Evolutionary conservation across 2,113 vertebrate species (phyloP).

Genomic region (Poecile atricapillus): DNA sequence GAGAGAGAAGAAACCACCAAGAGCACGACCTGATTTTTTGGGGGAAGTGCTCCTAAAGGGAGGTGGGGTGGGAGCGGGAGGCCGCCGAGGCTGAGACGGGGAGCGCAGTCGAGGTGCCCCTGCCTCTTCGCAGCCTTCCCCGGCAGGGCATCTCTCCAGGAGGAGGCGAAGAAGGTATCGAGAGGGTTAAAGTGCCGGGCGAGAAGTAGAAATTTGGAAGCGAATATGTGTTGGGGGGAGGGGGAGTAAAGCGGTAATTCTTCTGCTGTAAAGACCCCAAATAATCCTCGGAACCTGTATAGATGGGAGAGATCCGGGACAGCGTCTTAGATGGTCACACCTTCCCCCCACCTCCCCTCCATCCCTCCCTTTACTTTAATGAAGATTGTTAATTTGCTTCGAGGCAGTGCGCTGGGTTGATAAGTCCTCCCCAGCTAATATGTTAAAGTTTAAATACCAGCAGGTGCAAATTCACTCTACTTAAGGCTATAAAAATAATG

Average conservation of each 20-base stretch:
- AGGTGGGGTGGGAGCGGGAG: not conserved
- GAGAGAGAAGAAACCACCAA: not conserved
- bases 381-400: conserved; percentile 25
- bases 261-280: not conserved
- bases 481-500: conserved; percentile 25
- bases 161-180: not conserved
- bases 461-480: conserved; percentile 40
- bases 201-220: conserved; percentile 19
- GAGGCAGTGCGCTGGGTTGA: conserved; percentile 1
- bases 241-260: not conserved
- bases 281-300: not conserved
- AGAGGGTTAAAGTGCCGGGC: not conserved
- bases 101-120: not conserved
- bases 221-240: not conserved
- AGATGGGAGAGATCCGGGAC: not conserved
- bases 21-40: not conserved
- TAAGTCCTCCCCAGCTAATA: conserved; percentile 36
- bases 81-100: not conserved
- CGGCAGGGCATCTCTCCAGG: not conserved
- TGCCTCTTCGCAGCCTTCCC: not conserved
- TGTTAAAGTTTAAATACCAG: conserved; percentile 48
- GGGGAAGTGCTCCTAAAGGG: not conserved
- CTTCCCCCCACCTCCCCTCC: too few relatives aligned
- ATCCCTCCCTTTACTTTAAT: not conserved
- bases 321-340: not conserved